Evolutionary conservation across 2,888 invertebrate species (phyloP), one percentile per base, ranked within the genome.

Genomic region (Polyommatus icarus): DNA sequence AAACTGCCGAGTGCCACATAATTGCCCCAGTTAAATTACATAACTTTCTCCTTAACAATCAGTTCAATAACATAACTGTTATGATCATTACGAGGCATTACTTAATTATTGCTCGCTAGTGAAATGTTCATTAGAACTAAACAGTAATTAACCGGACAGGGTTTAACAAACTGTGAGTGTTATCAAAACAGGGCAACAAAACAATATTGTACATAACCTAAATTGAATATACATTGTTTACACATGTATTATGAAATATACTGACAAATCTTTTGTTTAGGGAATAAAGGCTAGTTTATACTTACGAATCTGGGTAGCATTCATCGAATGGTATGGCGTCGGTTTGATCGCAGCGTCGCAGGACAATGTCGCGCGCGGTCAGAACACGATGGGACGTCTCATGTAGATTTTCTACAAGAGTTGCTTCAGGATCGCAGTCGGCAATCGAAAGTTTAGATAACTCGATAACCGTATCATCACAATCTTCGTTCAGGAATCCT

Each of bases 261-360:
- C 67, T 77, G 18, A 76, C 32, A 50, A 24, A 86, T 54, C 15
- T 54, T 54, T 54, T 54, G 18, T 54, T 54, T 18, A 18, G 18
- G 54, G 1, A 54, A 54, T 54, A 54, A 18, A 5, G 54, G 54
- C 54, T 54, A 50, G 3, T 12, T 15, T 50, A 15, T 50, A 93
- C 95, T 95, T 87, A 96, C 96, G 94, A 88, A 84, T 95, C 92
- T 81, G 96, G 95, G 90, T 96, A 97, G 87, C 95, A 95, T 90
- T 95, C 93, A 88, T 95, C 94, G 92, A 97, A 97, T 79, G 90
- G 88, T 81, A 96, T 84, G 71, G 95, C 94, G 82, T 95, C 94
- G 36, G 93, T 89, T 90, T 97, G 97, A 81, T 92, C 93, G 89
- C 97, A 97, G 89, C 95, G 95, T 85, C 95, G 94, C 81, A 97